A percentile compares a stretch with the other conserved stretches of the same genome.
phyloP scores from a whole-genome alignment of 2,113 vertebrate species.

The Chaetura pelagica region DNA sequence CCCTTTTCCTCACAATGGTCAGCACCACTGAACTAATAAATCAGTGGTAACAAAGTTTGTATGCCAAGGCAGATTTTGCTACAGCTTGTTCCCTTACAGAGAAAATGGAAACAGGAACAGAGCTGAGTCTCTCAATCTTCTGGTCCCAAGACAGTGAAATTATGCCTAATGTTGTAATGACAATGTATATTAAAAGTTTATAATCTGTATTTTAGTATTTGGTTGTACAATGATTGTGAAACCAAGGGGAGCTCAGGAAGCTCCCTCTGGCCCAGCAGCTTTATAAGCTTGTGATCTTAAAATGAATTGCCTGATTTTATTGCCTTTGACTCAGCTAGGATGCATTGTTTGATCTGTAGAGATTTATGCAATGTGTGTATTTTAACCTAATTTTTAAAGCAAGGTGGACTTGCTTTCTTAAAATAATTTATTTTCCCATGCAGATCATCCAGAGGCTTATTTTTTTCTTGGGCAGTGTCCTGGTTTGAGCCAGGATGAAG shows the following conservation, averaged over 20 bases:
- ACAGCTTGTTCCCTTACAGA: background rate
- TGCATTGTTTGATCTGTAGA: background rate
- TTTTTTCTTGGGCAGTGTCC: background rate
- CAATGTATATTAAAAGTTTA: background rate
- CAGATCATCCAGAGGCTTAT: background rate
- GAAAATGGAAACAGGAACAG: background rate
- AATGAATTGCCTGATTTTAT: background rate
- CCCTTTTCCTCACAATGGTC: background rate
- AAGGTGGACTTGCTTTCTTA: background rate
- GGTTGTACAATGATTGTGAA: background rate
- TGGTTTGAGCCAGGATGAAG: too few species aligned
- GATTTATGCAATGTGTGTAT: background rate
- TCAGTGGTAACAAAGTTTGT: background rate
- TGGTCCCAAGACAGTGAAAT: background rate
- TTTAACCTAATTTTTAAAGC: background rate
- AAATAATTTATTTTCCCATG: background rate
- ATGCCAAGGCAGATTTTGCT: background rate
- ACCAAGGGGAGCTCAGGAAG: background rate
- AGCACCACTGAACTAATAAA: background rate
- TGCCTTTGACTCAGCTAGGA: background rate
- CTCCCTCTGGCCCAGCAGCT: background rate
- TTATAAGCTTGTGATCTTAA: background rate
- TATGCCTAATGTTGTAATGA: background rate
- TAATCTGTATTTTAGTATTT: background rate
- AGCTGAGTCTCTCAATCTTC: background rate